These are phyloP conservation scores for Troides aeacus DNA, from an alignment of 2,888 invertebrate species.

Conservation along the genomic window DNA sequence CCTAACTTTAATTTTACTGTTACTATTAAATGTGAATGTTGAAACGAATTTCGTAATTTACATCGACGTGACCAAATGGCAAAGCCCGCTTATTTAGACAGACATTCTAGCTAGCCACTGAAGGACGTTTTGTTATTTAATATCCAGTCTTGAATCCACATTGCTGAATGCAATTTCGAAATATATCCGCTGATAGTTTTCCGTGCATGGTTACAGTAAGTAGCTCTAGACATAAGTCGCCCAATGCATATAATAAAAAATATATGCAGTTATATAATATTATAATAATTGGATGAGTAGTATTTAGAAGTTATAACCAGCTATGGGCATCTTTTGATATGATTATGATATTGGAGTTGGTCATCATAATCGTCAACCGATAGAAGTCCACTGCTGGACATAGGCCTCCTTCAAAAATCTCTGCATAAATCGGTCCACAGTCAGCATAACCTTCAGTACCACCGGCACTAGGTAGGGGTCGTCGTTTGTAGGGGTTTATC, in stretches of 20 bases:
- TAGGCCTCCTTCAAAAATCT: too few relatives aligned
- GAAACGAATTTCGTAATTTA: constrained; percentile 4
- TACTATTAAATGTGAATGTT: background rate
- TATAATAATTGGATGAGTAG: too few relatives aligned
- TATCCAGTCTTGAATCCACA: constrained; percentile 9
- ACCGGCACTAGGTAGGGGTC: too few relatives aligned
- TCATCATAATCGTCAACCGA: too few relatives aligned
- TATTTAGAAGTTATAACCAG: too few relatives aligned
- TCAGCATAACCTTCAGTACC: too few relatives aligned
- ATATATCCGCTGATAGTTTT: constrained; percentile 9
- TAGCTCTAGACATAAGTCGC: background rate
- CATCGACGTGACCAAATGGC: constrained; percentile 8
- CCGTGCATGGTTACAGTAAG: background rate
- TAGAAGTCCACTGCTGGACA: too few relatives aligned
- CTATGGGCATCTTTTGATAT: too few relatives aligned
- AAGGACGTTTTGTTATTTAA: constrained; percentile 22
- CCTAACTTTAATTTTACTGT: background rate
- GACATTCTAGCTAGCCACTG: constrained; percentile 24
- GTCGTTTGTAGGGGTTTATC: too few relatives aligned
- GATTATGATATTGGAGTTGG: too few relatives aligned
- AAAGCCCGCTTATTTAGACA: constrained; percentile 4
- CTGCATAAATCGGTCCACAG: too few relatives aligned
- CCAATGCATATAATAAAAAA: background rate
- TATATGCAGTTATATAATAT: too few relatives aligned
- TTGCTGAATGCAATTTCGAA: constrained; percentile 14